Evolutionary conservation across 2,888 invertebrate species (phyloP), one percentile per base, ranked within the genome.

Genomic region (Caenorhabditis sp.): DNA sequence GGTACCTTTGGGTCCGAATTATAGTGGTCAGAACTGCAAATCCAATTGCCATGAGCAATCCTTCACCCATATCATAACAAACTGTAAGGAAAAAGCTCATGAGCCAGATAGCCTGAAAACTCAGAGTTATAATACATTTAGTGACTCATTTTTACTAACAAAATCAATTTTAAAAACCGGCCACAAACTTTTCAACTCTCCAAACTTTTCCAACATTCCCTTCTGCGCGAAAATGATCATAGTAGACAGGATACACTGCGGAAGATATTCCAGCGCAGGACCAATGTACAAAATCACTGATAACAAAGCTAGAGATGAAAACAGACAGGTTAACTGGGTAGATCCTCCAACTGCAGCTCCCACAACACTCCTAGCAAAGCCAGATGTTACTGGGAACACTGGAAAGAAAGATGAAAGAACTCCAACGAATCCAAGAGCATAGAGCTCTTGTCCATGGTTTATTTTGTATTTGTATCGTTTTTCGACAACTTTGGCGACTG

Each of bases 321-420:
- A 90, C 20, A 88, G 83, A 40, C 88, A 87, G 8, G 90, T 90
- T 40, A 90, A 69, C 83, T 90, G 72, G 15, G 90, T 90, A 9
- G 87, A 88, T 32, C 90, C 87, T 60, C 88, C 87, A 56, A 89
- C 89, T 0, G 90, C 90, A 8, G 88, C 88, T 24, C 90, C 90
- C 22, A 90, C 86, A 13, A 90, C 86, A 44, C 89, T 88, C 58
- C 90, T 70, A 1, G 90, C 90, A 74, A 91, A 90, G n/a, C 89
- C 90, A 18, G 90, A 91, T 4, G 90, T 90, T 15, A 91, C 88
- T 8, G 90, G 90, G 61, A 90, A 90, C 15, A 91, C 90, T 9
- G 90, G 90, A 74, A 90, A 90, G 53, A 89, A 84, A 0, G 90
- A 90, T 6, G 90, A 90, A 15, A 88, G 71, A 9, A 90, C 87